phyloP scores from a whole-genome alignment of 2,888 invertebrate species.

The Hipparchia semele region DNA sequence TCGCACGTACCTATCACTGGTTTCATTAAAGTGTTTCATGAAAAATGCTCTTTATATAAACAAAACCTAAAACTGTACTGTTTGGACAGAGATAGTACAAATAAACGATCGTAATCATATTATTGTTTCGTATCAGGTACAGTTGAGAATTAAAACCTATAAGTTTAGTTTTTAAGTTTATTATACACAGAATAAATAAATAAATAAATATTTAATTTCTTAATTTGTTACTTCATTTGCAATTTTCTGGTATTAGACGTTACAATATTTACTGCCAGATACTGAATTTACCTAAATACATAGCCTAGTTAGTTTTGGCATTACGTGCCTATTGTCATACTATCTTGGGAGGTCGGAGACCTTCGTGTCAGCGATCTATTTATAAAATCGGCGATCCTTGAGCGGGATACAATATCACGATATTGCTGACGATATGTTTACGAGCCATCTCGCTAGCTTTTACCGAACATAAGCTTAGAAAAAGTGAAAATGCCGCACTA shows the following conservation, averaged over 20 bases:
- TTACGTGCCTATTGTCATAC: background rate
- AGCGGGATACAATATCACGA: slow-evolving; percentile 13
- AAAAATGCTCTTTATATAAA: background rate
- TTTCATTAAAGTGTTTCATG: slow-evolving; percentile 3
- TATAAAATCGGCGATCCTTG: slow-evolving; percentile 16
- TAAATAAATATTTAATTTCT: no score
- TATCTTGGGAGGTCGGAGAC: background rate
- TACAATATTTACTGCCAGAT: no score
- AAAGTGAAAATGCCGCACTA: slow-evolving; percentile 11
- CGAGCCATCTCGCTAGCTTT: slow-evolving; percentile 20
- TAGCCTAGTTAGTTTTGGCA: background rate
- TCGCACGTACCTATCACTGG: background rate
- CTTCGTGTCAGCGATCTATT: slow-evolving; percentile 26
- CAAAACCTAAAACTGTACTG: background rate
- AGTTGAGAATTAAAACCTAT: no score
- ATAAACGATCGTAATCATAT: background rate
- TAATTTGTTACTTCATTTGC: no score
- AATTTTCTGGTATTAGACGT: no score
- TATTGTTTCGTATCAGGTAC: no score
- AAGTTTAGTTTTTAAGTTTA: no score
- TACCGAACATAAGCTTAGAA: slow-evolving; percentile 12
- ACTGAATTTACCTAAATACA: no score
- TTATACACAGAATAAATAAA: no score
- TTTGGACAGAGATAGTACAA: background rate
- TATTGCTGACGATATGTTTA: slow-evolving; percentile 24